phyloP scores from a whole-genome alignment of 2,888 invertebrate genomes.

The Serrognathus titanus region DNA sequence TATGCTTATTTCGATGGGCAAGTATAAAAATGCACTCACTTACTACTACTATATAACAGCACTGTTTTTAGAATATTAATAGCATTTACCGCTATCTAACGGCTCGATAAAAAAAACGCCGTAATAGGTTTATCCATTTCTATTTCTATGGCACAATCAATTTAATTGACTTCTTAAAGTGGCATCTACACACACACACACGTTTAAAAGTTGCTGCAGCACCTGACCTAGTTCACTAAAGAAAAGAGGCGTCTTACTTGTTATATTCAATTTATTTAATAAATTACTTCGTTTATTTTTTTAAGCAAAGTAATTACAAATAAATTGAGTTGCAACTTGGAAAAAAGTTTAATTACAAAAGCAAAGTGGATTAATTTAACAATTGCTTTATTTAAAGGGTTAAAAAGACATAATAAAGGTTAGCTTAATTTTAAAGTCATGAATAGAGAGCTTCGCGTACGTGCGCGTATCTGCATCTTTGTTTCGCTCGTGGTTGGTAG shows the following conservation, averaged over 20 bases:
- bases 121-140: not conserved
- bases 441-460: no score
- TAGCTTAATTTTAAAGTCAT: not conserved
- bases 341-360: constrained; percentile 12
- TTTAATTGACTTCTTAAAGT: no score
- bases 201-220: no score
- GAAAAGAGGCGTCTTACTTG: no score
- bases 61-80: constrained; percentile 3
- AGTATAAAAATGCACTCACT: no score
- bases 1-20: no score
- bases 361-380: constrained; percentile 16
- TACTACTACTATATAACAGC: not conserved
- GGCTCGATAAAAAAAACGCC: not conserved
- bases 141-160: not conserved
- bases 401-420: constrained; percentile 1
- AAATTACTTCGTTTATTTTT: no score
- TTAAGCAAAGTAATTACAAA: not conserved
- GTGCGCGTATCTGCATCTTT: no score
- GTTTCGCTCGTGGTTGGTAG: no score
- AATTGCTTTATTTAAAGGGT: constrained; percentile 18
- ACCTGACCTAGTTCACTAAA: no score
- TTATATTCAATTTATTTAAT: no score
- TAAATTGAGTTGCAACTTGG: not conserved
- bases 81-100: constrained; percentile 1
- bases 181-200: no score